Percentiles rank a stretch among this genome's conserved stretches.
phyloP scores from a whole-genome alignment of 1,140 invertebrate species.

The Metaphire vulgaris region DNA sequence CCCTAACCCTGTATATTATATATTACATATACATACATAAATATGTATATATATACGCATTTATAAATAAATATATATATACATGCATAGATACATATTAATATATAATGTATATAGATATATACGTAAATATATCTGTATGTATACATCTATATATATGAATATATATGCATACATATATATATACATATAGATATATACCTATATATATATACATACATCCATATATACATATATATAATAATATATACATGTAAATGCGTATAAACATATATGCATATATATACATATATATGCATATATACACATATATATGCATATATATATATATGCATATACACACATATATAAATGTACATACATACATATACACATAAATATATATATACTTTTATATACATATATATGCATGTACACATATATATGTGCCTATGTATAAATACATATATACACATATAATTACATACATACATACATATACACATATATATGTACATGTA shows the following conservation, averaged over 20 bases:
- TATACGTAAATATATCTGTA: neutral
- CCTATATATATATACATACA: neutral
- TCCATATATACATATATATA: neutral
- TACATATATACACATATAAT: neutral
- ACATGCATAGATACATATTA: neutral
- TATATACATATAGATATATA: neutral
- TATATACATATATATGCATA: neutral
- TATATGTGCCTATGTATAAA: neutral
- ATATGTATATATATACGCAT: neutral
- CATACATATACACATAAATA: neutral
- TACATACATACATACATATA: neutral
- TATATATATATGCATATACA: neutral
- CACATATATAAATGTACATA: neutral
- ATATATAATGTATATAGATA: neutral
- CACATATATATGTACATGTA: neutral
- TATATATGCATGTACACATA: neutral
- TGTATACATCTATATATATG: neutral
- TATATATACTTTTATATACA: neutral
- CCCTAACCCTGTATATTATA: too few species aligned
- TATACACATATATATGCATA: neutral
- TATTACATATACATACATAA: too few species aligned
- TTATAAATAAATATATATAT: neutral
- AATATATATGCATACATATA: neutral
- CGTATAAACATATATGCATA: neutral
- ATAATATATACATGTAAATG: neutral